Percentiles rank a stretch among this genome's conserved stretches.
Conservation (phyloP, 2,888 invertebrate genomes). For the Nemurella pictetii region DNA sequence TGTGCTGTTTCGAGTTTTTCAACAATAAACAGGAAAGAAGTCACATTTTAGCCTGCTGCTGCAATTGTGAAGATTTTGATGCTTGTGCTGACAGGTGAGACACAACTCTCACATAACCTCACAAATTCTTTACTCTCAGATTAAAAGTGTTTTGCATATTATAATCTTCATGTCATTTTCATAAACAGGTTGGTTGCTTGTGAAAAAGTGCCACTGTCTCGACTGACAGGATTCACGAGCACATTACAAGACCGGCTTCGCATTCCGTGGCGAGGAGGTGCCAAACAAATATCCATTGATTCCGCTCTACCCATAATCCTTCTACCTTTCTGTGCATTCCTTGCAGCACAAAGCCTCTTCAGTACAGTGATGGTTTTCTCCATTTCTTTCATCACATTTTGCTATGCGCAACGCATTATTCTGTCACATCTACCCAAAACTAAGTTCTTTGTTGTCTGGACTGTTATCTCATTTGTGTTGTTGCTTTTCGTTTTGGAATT, state of each 20-base stretch:
- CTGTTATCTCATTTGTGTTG: constrained; percentile 66
- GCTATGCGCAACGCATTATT: constrained; percentile 43
- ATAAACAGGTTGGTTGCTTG: constrained; percentile 53
- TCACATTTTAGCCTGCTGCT: constrained; percentile 62
- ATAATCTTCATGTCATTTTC: neutral
- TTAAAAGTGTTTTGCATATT: neutral
- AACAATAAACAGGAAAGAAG: constrained; percentile 55
- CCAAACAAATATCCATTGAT: constrained; percentile 58
- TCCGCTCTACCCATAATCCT: constrained; percentile 56
- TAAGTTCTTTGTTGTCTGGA: constrained; percentile 77
- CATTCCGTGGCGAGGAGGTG: constrained; percentile 63
- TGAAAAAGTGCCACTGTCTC: constrained; percentile 48
- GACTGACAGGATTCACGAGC: constrained; percentile 51
- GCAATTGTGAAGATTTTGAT: constrained; percentile 62
- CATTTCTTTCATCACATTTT: constrained; percentile 44
- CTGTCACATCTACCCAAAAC: constrained; percentile 57
- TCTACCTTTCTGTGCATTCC: constrained; percentile 54
- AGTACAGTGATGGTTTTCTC: constrained; percentile 50
- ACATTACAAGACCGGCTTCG: constrained; percentile 60
- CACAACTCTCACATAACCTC: constrained; percentile 2
- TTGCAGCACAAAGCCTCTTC: constrained; percentile 56
- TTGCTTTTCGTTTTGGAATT: constrained; percentile 72
- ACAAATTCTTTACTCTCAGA: neutral
- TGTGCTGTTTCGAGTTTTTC: constrained; percentile 65
- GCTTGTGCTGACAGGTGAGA: constrained; percentile 58